Evolutionary conservation across 2,113 vertebrate species (phyloP).

Genomic region (Xenopus laevis): DNA sequence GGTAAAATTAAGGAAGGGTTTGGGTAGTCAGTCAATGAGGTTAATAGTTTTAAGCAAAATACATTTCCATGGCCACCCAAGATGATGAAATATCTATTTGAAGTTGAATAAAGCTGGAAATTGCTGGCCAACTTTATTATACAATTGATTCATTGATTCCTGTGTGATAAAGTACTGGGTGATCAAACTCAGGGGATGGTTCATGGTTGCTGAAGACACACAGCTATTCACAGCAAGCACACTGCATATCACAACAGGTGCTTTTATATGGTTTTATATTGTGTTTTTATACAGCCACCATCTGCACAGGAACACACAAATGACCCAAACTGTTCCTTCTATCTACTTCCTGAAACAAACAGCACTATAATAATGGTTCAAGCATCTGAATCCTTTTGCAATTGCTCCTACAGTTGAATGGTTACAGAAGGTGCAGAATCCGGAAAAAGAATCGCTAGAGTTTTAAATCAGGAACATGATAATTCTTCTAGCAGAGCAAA

Average conservation of each 20-base stretch:
- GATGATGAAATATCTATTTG: too few species aligned
- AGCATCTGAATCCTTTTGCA: neutral
- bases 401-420: neutral
- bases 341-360: conserved; percentile 6
- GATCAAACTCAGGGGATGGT: neutral
- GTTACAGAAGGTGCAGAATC: too few species aligned
- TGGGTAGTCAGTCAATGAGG: too few species aligned
- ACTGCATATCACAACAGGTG: neutral
- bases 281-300: conserved; percentile 12
- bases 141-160: neutral
- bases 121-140: neutral
- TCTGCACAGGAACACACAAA: conserved; percentile 10
- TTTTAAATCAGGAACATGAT: too few species aligned
- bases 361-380: neutral
- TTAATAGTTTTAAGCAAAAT: too few species aligned
- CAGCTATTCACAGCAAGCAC: conserved; percentile 1
- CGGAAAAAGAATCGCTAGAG: too few species aligned
- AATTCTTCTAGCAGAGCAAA: too few species aligned
- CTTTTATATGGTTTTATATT: neutral
- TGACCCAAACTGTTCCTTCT: neutral
- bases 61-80: too few species aligned
- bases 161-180: neutral
- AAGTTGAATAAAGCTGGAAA: too few species aligned
- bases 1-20: too few species aligned
- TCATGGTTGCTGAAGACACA: conserved; percentile 1